These are phyloP conservation scores for Coccyzus lansbergi DNA, from an alignment of 2,797 vertebrate genomes.

Conservation along the genomic window DNA sequence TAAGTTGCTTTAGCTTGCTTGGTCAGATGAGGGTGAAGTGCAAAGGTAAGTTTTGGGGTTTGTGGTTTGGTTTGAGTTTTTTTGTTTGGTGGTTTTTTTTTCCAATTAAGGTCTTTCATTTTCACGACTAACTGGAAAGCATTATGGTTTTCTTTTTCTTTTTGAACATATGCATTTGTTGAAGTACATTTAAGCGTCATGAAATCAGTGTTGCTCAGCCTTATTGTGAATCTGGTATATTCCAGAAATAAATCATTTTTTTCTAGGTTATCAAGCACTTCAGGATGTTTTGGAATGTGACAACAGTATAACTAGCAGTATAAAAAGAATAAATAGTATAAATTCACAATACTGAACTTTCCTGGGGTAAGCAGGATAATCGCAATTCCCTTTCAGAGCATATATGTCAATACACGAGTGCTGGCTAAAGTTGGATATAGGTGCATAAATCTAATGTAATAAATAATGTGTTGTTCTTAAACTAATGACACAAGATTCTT, in stretches of 20 bases:
- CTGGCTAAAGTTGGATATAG: background rate
- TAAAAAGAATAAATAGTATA: background rate
- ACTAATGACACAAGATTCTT: background rate
- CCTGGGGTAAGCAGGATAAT: background rate
- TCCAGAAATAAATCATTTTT: background rate
- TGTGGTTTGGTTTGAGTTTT: background rate
- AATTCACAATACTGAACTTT: background rate
- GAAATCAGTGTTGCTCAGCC: background rate
- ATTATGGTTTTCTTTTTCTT: background rate
- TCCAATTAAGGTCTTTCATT: background rate
- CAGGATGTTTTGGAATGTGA: background rate
- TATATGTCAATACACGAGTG: background rate
- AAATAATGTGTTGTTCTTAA: background rate
- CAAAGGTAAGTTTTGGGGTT: background rate
- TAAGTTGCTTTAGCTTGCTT: background rate
- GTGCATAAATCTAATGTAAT: background rate
- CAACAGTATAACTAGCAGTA: background rate
- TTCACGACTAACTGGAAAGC: background rate
- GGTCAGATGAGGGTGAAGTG: background rate
- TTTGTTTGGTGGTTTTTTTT: background rate
- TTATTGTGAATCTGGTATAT: background rate
- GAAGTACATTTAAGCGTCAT: background rate
- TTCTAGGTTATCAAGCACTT: background rate
- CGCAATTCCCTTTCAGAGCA: background rate
- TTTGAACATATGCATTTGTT: background rate